Evolutionary conservation across 2,113 vertebrate genomes (phyloP).

Genomic region (Xenopus borealis): DNA sequence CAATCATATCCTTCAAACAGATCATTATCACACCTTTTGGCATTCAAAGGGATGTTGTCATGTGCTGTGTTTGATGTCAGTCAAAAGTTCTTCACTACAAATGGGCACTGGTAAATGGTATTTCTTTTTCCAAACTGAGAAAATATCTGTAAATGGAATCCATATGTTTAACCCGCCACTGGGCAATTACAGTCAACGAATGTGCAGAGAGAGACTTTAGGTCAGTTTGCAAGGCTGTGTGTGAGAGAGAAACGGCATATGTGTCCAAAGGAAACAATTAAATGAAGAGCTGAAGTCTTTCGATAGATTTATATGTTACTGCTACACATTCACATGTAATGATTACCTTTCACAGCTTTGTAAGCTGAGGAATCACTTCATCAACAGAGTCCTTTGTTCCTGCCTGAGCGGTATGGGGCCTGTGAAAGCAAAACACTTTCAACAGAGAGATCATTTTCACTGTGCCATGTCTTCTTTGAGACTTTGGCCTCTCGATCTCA

Average conservation of each 20-base stretch:
- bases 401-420: background rate
- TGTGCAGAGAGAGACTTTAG: background rate
- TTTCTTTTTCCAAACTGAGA: too few species aligned
- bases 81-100: too few species aligned
- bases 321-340: background rate
- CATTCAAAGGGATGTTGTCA: too few species aligned
- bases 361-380: conserved; percentile 32
- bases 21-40: too few species aligned
- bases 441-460: background rate
- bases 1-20: too few species aligned
- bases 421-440: background rate
- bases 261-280: background rate
- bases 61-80: too few species aligned
- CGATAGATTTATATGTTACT: too few species aligned
- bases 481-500: background rate
- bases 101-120: too few species aligned
- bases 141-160: background rate
- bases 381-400: background rate
- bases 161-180: background rate
- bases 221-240: background rate
- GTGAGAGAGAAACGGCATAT: too few species aligned
- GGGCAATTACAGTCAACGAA: background rate
- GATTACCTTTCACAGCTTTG: conserved; percentile 39
- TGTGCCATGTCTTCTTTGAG: background rate
- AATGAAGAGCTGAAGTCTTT: background rate